These are phyloP conservation scores for Elephantulus edwardii DNA, from an alignment of 2,113 vertebrate genomes.

Conservation along the genomic window DNA sequence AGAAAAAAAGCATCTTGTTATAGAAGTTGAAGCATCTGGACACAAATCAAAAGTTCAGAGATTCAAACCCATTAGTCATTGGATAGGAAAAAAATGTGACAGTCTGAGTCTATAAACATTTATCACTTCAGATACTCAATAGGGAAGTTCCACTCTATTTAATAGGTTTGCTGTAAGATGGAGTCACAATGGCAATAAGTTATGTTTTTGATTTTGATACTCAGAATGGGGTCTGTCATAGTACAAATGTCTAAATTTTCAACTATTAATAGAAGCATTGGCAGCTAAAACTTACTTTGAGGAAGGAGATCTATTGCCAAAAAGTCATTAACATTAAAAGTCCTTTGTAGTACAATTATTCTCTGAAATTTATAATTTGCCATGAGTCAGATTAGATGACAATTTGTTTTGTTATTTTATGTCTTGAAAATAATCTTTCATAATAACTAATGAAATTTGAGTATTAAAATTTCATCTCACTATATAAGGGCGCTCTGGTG, in stretches of 20 bases:
- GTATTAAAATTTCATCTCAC: slow-evolving; percentile 1
- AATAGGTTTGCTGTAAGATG: neutral
- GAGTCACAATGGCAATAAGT: neutral
- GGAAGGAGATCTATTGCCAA: neutral
- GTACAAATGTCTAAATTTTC: neutral
- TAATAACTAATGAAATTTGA: neutral
- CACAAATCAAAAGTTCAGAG: neutral
- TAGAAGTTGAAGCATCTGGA: neutral
- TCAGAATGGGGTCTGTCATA: neutral
- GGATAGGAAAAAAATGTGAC: neutral
- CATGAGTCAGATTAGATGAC: neutral
- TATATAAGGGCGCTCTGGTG: too few species aligned
- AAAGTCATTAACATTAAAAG: neutral
- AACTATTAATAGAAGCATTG: neutral
- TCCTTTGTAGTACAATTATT: neutral
- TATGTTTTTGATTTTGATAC: neutral
- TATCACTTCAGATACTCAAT: neutral
- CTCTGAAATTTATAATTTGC: neutral
- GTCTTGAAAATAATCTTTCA: neutral
- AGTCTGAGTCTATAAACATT: neutral
- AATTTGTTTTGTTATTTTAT: neutral
- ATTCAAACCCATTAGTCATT: neutral
- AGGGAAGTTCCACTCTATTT: neutral
- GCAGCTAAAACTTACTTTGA: neutral
- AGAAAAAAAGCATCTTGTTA: neutral